Conservation (phyloP, 2,797 vertebrate species). For the Sylvia borin region DNA sequence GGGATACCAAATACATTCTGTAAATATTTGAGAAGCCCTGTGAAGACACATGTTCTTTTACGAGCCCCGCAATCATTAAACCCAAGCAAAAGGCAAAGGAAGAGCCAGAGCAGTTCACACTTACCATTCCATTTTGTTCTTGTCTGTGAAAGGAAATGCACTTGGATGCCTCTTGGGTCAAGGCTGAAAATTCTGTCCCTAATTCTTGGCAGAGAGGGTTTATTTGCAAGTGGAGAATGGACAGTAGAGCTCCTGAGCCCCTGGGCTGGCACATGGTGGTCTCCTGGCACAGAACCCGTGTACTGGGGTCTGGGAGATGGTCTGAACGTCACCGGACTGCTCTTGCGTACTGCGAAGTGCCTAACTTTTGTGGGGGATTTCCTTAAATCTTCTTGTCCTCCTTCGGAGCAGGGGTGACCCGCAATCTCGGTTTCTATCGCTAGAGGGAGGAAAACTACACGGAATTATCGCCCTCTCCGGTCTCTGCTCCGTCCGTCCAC, state of each 20-base stretch:
- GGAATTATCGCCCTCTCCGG: constrained; percentile 33
- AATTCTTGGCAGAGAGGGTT: not conserved
- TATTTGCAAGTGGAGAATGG: not conserved
- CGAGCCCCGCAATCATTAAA: not conserved
- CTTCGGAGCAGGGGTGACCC: not conserved
- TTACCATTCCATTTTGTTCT: not conserved
- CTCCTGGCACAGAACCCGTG: not conserved
- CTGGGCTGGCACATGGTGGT: not conserved
- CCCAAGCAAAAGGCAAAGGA: not conserved
- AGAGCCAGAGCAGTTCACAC: not conserved
- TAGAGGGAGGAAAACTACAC: constrained; percentile 83
- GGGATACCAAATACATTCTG: constrained; percentile 73
- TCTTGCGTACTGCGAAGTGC: accelerated
- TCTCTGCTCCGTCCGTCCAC: accelerated
- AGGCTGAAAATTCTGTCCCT: not conserved
- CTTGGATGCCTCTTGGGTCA: not conserved
- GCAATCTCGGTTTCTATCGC: constrained; percentile 70
- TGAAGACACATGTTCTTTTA: constrained; percentile 67
- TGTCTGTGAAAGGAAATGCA: not conserved
- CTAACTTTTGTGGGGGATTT: not conserved
- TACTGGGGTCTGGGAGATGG: accelerated
- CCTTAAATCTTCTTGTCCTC: accelerated
- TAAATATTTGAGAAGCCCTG: constrained; percentile 75
- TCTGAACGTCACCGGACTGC: not conserved
- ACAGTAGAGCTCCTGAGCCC: accelerated